Evolutionary conservation across 2,797 vertebrate species (phyloP).

Genomic region (Anolis apletophallus): DNA sequence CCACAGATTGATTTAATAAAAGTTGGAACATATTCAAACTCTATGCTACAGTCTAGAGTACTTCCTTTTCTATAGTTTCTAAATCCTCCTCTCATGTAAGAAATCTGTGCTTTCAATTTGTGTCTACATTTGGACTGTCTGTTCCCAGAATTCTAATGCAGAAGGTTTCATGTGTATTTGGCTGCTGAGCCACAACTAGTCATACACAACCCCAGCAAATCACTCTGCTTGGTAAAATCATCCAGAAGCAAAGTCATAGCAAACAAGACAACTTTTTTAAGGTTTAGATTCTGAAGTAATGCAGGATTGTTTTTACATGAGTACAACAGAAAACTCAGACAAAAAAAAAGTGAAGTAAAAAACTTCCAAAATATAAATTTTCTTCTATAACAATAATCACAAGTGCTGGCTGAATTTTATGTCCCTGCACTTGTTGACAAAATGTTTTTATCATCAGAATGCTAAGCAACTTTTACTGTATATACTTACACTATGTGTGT

Average conservation of each 20-base stretch:
- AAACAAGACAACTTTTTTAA: constrained; percentile 10
- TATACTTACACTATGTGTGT: background rate
- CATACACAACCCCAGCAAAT: background rate
- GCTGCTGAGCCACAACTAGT: background rate
- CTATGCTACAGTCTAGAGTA: background rate
- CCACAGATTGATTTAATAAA: background rate
- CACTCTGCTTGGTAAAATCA: background rate
- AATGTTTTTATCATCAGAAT: constrained; percentile 12
- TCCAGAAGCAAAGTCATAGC: background rate
- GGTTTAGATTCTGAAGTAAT: constrained; percentile 6
- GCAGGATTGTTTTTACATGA: background rate
- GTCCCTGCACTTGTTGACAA: background rate
- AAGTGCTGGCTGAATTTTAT: background rate
- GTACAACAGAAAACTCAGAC: background rate
- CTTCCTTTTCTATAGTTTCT: background rate
- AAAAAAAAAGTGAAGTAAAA: background rate
- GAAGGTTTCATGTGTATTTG: background rate
- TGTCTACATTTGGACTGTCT: background rate
- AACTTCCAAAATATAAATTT: background rate
- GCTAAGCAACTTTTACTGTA: background rate
- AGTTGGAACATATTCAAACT: background rate
- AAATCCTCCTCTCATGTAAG: background rate
- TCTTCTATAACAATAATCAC: background rate
- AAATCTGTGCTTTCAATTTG: background rate
- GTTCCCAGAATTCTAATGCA: background rate